A percentile compares a stretch with the other conserved stretches of the same genome.
phyloP scores from a whole-genome alignment of 1,140 invertebrate species.

The Drosophila lini region DNA sequence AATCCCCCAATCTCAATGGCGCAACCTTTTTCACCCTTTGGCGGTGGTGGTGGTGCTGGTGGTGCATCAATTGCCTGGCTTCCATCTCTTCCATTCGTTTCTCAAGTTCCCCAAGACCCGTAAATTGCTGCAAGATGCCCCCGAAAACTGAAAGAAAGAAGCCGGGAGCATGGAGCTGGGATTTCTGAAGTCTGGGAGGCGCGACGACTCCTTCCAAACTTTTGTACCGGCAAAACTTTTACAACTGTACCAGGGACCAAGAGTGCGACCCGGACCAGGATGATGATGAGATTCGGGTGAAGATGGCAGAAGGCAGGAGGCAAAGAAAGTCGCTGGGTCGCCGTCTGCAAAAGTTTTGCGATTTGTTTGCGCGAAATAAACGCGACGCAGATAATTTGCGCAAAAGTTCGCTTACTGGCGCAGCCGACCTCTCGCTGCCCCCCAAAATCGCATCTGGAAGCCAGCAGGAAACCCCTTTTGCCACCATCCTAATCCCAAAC shows the following conservation, averaged over 20 bases:
- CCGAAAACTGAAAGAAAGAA: conserved; percentile 27
- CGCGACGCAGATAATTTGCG: conserved; percentile 81
- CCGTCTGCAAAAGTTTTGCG: conserved; percentile 74
- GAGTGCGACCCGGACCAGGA: not conserved
- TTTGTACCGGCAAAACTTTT: conserved; percentile 68
- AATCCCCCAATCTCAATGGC: conserved; percentile 1
- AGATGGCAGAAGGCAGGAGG: conserved; percentile 10
- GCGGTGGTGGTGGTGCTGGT: not conserved
- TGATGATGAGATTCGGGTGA: conserved; percentile 31
- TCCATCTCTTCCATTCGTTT: conserved; percentile 44
- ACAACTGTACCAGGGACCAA: conserved; percentile 44
- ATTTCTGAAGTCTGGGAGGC: conserved; percentile 20
- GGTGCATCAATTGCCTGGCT: conserved; percentile 63
- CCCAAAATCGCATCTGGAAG: conserved; percentile 3
- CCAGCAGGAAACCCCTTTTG: not conserved
- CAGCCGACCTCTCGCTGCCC: conserved; percentile 11
- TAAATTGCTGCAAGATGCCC: conserved; percentile 82
- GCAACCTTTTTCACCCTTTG: conserved; percentile 8
- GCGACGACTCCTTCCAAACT: conserved; percentile 28
- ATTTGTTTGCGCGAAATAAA: conserved; percentile 83
- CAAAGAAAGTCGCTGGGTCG: conserved; percentile 47
- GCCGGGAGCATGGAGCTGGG: conserved; percentile 14
- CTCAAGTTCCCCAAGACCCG: conserved; percentile 67
- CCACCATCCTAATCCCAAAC: not conserved
- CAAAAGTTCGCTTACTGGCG: conserved; percentile 57